These are phyloP conservation scores for Hippopotamus amphibius DNA, from an alignment of 2,113 vertebrate genomes.

Conservation along the genomic window DNA sequence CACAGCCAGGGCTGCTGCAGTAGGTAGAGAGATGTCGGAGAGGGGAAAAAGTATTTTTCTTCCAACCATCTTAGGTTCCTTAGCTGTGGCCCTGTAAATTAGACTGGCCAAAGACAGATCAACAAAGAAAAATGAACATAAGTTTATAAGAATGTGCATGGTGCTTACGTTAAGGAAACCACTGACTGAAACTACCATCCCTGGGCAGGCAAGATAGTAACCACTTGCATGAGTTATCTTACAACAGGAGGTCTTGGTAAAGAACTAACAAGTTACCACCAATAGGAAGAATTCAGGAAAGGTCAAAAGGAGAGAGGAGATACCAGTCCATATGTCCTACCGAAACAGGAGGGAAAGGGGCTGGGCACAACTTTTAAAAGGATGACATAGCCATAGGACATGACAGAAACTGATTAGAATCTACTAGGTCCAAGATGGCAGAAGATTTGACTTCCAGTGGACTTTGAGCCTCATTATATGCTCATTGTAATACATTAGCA, in stretches of 20 bases:
- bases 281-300: neutral
- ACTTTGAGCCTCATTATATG: neutral
- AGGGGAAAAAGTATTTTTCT: neutral
- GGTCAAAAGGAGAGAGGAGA: neutral
- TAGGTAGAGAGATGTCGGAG: neutral
- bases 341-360: neutral
- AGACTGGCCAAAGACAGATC: neutral
- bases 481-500: neutral
- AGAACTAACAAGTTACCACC: neutral
- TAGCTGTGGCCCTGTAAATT: neutral
- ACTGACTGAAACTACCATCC: neutral
- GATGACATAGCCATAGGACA: neutral
- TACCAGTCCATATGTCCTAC: neutral
- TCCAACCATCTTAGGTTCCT: neutral
- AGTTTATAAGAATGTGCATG: neutral
- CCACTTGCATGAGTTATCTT: neutral
- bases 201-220: neutral
- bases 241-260: neutral
- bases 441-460: neutral
- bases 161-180: neutral
- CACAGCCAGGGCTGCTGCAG: neutral
- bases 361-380: neutral
- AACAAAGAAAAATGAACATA: neutral
- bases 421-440: neutral
- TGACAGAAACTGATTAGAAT: neutral